Evolutionary conservation across 1,140 invertebrate species (phyloP).

Genomic region (Lasioglossum baleicum): DNA sequence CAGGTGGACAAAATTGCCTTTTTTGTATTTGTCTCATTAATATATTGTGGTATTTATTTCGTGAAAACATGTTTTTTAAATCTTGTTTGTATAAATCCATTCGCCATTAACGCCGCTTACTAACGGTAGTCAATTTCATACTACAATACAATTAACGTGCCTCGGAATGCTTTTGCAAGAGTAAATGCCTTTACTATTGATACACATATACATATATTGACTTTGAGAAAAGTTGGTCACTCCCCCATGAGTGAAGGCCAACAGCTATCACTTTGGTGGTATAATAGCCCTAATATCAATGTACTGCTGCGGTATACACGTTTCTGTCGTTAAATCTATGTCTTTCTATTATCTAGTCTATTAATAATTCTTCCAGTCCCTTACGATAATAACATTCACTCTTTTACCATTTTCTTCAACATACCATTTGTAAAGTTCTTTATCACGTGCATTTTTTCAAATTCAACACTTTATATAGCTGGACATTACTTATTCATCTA

Average conservation of each 20-base stretch:
- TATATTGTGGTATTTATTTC: too few relatives aligned
- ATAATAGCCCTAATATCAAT: slow-evolving; percentile 43
- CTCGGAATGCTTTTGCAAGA: slow-evolving; percentile 37
- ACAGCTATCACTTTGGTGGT: slow-evolving; percentile 59
- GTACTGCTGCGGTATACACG: slow-evolving; percentile 14
- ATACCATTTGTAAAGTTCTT: neutral
- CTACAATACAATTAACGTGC: slow-evolving; percentile 19
- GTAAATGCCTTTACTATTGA: slow-evolving; percentile 34
- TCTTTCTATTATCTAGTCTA: neutral
- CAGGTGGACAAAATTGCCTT: too few relatives aligned
- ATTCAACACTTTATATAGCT: neutral
- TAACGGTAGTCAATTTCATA: neutral
- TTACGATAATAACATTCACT: too few relatives aligned
- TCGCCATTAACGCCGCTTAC: neutral
- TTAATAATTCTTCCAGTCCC: neutral
- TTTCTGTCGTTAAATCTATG: neutral
- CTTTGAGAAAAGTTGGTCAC: slow-evolving; percentile 54
- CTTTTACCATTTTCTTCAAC: too few relatives aligned
- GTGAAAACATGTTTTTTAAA: too few relatives aligned
- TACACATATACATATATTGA: slow-evolving; percentile 8
- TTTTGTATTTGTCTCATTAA: too few relatives aligned
- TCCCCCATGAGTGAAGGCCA: slow-evolving; percentile 56
- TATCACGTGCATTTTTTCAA: neutral
- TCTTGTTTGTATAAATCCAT: neutral
- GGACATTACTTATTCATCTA: too few relatives aligned